These are phyloP conservation scores for Tachina lurida DNA, from an alignment of 2,888 invertebrate genomes.

Conservation along the genomic window DNA sequence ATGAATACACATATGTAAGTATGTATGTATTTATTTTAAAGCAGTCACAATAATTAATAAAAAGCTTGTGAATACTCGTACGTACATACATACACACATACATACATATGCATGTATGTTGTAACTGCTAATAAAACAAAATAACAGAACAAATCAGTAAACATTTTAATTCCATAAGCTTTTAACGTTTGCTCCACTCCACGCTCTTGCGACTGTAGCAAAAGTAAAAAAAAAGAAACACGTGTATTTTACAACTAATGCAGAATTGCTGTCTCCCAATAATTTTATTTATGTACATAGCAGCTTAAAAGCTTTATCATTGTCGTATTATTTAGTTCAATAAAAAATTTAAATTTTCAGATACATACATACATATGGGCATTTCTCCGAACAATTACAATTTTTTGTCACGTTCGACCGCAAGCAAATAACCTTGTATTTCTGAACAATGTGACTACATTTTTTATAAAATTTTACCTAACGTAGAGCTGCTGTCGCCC, in stretches of 20 bases:
- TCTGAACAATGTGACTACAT: too few species aligned
- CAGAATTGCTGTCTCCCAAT: neutral
- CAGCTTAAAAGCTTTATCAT: neutral
- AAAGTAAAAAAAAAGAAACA: neutral
- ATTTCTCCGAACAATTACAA: too few species aligned
- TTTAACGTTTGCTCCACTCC: slow-evolving; percentile 25
- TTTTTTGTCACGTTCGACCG: too few species aligned
- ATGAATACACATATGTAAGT: slow-evolving; percentile 53
- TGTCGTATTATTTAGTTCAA: neutral
- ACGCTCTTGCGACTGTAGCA: slow-evolving; percentile 19
- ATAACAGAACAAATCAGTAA: neutral
- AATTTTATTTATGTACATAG: neutral
- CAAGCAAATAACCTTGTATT: too few species aligned
- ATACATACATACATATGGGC: too few species aligned
- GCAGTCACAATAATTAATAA: slow-evolving; percentile 18
- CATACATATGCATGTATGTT: too few species aligned
- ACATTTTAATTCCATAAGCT: slow-evolving; percentile 22
- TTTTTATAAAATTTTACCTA: too few species aligned
- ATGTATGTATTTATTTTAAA: neutral
- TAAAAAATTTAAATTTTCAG: too few species aligned
- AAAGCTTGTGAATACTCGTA: slow-evolving; percentile 25
- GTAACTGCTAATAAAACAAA: neutral
- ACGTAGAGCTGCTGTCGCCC: too few species aligned
- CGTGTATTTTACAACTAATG: neutral
- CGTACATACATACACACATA: neutral